Conservation (phyloP, 1,140 invertebrate genomes). For the Cephus cinctus region DNA sequence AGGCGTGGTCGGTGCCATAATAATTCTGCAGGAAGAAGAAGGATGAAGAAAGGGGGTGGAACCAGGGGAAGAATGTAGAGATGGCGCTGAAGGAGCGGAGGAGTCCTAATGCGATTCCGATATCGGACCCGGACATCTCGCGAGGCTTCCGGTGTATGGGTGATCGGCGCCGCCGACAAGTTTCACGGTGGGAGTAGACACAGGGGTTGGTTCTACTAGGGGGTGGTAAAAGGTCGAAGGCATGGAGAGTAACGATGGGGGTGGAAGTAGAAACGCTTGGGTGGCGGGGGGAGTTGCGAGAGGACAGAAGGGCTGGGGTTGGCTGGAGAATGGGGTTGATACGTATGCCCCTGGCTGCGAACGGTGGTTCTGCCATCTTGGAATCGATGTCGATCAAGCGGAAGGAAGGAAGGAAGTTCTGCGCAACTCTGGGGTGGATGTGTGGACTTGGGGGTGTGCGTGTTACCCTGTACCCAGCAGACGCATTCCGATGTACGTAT, state of each 20-base stretch:
- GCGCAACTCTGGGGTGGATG: conserved; percentile 37
- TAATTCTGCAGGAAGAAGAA: conserved; percentile 1
- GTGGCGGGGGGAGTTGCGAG: conserved; percentile 23
- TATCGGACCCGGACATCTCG: conserved; percentile 40
- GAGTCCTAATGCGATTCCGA: conserved; percentile 43
- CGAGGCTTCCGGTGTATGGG: conserved; percentile 26
- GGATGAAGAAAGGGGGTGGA: conserved; percentile 27
- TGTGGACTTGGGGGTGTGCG: conserved; percentile 18
- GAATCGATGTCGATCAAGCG: conserved; percentile 47
- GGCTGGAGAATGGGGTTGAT: conserved; percentile 37
- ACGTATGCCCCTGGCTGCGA: conserved; percentile 32
- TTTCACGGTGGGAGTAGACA: background rate
- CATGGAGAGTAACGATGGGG: conserved; percentile 18
- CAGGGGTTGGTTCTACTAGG: conserved; percentile 6
- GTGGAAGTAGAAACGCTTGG: conserved; percentile 18
- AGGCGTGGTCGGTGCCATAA: background rate
- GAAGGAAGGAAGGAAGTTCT: conserved; percentile 44
- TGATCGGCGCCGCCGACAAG: conserved; percentile 11
- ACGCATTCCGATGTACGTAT: too few relatives aligned
- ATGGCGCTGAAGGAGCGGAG: too few relatives aligned
- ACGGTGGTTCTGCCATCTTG: conserved; percentile 43
- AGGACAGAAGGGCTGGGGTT: conserved; percentile 27
- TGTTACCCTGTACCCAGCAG: too few relatives aligned
- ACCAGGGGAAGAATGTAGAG: conserved; percentile 7
- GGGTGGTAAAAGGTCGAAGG: conserved; percentile 6